Evolutionary conservation across 2,113 vertebrate genomes (phyloP), one percentile per base, ranked within the genome.

Genomic region (Glaucidium brasilianum): DNA sequence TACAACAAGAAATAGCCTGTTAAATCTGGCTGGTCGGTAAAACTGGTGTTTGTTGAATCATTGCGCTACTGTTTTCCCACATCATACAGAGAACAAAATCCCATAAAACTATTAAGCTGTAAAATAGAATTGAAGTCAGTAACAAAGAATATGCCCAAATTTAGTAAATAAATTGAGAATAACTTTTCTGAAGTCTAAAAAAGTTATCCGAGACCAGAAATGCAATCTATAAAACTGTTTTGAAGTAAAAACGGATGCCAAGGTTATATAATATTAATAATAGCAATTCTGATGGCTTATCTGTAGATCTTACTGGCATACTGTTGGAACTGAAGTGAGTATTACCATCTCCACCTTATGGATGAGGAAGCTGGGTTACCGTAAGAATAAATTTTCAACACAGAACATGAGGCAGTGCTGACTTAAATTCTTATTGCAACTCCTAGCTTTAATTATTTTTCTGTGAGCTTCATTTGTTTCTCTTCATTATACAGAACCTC

Each of bases 1-100:
- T 96, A 88, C 87, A 97, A 94, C 96, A 97, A 96, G 95, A 97
- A 97, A 96, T 95, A 95, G 95, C 95, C 95, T 97, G 97, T 96
- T 97, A 90, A 66, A 86, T 97, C 91, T 96, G 94, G 88, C 95
- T 96, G 93, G 66, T 92, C 95, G 89, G 89, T 97, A 93, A 67
- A 97, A 92, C 81, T 79, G 91, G 59, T 92, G 88, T 66, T 84
- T 50, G 80, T 88, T 94, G 87, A 96, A 95, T 95, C 91, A 90
- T 88, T 94, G 71, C 1, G 7, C 93, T 96, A 50, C 90, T 83
- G 77, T 93, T 78, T 96, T 97, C 90, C 86, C 92, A 92, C 87
- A 95, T 95, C 3, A 6, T 58, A 85, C 52, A 82, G 83, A 87
- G 85, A 83, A 59, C 22, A 76, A 89, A 94, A 90, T 95, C 78